Evolutionary conservation across 2,888 invertebrate species (phyloP).

Genomic region (Heliconius ethilla): DNA sequence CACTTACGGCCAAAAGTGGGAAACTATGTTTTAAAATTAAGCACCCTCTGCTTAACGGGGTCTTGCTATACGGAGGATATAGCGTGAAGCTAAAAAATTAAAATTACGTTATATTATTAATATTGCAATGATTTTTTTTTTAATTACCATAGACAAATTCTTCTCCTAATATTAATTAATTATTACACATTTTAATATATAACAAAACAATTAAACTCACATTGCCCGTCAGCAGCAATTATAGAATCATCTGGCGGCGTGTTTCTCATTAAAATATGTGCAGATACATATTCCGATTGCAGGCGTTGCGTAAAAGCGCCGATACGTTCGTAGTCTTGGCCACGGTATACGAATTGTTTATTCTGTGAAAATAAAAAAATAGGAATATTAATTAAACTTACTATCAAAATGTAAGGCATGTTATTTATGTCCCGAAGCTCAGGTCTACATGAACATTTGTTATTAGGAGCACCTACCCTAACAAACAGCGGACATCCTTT

Average conservation of each 20-base stretch:
- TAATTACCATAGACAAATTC: background rate
- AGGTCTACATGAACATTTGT: background rate
- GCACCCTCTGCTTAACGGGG: no score
- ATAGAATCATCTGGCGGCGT: conserved; percentile 94
- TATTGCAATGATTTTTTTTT: background rate
- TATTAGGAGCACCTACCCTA: conserved; percentile 84
- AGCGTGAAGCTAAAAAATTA: no score
- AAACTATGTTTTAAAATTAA: no score
- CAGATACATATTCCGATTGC: conserved; percentile 96
- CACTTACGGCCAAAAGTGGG: no score
- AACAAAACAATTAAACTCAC: conserved; percentile 74
- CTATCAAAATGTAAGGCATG: background rate
- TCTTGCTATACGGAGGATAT: no score
- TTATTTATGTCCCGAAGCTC: background rate
- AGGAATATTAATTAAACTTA: background rate
- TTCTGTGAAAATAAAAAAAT: conserved; percentile 82
- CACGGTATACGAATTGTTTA: conserved; percentile 97
- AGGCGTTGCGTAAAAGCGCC: conserved; percentile 96
- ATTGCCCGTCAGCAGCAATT: conserved; percentile 92
- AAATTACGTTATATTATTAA: no score
- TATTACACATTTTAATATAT: background rate
- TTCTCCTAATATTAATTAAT: background rate
- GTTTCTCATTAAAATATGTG: conserved; percentile 95
- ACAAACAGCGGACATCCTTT: conserved; percentile 96
- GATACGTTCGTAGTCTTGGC: conserved; percentile 96